phyloP scores from a whole-genome alignment of 2,888 invertebrate genomes.

The Eristalis intricaria region DNA sequence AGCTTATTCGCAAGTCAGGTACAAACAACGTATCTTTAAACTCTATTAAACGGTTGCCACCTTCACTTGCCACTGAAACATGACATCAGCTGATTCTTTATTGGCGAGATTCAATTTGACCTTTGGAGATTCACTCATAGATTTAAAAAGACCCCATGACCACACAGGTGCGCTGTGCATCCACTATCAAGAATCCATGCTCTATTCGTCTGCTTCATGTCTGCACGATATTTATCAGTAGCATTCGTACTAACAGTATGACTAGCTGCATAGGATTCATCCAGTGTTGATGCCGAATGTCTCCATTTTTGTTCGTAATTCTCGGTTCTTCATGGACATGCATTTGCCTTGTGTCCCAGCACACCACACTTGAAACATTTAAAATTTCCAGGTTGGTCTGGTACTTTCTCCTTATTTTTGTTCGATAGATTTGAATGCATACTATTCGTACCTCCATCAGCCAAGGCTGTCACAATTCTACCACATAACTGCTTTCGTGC shows the following conservation, averaged over 20 bases:
- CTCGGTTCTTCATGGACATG: neutral
- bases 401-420: neutral
- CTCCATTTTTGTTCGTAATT: too few species aligned
- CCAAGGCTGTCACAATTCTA: neutral
- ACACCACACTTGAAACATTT: neutral
- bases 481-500: neutral
- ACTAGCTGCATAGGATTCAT: constrained; percentile 1
- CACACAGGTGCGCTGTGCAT: constrained; percentile 31
- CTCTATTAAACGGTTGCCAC: constrained; percentile 33
- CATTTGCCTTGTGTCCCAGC: neutral
- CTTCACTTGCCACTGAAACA: neutral
- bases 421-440: neutral
- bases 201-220: neutral
- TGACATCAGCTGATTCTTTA: constrained; percentile 41
- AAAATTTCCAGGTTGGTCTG: neutral
- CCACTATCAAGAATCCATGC: neutral
- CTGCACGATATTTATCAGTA: neutral
- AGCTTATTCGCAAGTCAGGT: constrained; percentile 37
- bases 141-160: neutral
- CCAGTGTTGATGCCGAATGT: neutral
- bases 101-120: neutral
- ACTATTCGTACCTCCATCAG: neutral
- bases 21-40: constrained; percentile 48
- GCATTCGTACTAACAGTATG: neutral
- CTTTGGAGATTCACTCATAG: neutral